These are phyloP conservation scores for Drosophila recens DNA, from an alignment of 2,888 invertebrate genomes.

Conservation along the genomic window DNA sequence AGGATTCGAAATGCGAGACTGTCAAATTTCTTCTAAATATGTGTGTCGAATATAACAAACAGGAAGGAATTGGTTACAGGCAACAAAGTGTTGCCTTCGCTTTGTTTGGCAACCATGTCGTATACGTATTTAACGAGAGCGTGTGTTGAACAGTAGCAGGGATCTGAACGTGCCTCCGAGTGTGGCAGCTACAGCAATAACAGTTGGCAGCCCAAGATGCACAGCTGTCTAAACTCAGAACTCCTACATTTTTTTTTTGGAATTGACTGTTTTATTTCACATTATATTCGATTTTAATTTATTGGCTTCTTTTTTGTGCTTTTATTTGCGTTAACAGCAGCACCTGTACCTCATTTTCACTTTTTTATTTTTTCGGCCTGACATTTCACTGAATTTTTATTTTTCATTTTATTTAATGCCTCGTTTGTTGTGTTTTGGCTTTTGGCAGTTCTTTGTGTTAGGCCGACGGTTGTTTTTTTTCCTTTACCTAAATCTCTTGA, in stretches of 20 bases:
- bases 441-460: constrained; percentile 42
- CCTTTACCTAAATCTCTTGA: constrained; percentile 19
- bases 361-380: constrained; percentile 24
- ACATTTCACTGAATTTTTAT: constrained; percentile 57
- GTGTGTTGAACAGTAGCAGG: constrained; percentile 12
- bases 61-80: constrained; percentile 26
- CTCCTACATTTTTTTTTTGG: not conserved
- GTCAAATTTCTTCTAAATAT: not conserved
- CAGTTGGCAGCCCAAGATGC: constrained; percentile 4
- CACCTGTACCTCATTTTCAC: constrained; percentile 37
- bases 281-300: constrained; percentile 62
- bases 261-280: constrained; percentile 33
- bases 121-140: constrained; percentile 28
- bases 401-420: constrained; percentile 49
- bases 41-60: not conserved
- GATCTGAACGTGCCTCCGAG: constrained; percentile 40
- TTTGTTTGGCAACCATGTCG: constrained; percentile 29
- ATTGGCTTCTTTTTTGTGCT: constrained; percentile 25
- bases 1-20: constrained; percentile 21
- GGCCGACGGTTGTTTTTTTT: constrained; percentile 14
- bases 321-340: constrained; percentile 10
- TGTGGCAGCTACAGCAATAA: constrained; percentile 16
- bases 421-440: constrained; percentile 24
- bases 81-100: constrained; percentile 21
- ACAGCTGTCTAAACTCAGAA: constrained; percentile 13